phyloP scores from a whole-genome alignment of 2,797 vertebrate species.

The Melopsittacus undulatus region DNA sequence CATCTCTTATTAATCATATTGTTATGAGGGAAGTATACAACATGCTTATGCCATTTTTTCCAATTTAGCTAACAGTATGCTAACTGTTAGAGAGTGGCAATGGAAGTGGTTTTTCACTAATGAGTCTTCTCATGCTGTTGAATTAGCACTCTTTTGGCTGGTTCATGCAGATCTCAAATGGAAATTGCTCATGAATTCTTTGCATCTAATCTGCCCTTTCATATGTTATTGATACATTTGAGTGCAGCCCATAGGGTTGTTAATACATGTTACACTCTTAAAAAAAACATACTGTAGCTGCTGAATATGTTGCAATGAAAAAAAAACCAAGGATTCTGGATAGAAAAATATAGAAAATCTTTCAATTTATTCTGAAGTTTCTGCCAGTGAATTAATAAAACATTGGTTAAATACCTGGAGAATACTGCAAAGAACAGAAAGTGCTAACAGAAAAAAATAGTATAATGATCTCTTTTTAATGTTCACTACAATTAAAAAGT shows the following conservation, averaged over 20 bases:
- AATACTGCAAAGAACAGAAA: not conserved
- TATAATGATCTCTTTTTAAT: not conserved
- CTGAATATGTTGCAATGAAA: not conserved
- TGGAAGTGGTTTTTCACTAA: not conserved
- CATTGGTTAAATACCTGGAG: not conserved
- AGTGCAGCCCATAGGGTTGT: not conserved
- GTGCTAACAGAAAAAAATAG: not conserved
- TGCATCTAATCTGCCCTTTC: slow-evolving; percentile 1
- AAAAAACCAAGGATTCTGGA: not conserved
- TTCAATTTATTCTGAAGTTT: not conserved
- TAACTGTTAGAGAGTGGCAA: not conserved
- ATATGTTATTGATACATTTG: not conserved
- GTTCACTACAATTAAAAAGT: slow-evolving; percentile 26
- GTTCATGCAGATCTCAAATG: not conserved
- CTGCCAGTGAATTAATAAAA: not conserved
- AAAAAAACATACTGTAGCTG: not conserved
- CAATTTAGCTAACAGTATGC: not conserved
- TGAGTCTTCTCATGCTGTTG: not conserved
- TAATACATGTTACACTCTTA: not conserved
- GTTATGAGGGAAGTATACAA: not conserved
- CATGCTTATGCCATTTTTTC: not conserved
- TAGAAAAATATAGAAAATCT: not conserved
- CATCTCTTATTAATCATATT: not conserved
- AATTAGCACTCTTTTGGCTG: not conserved
- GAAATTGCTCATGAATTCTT: not conserved